Conservation (phyloP, 2,113 vertebrate species). For the Echinops telfairi region DNA sequence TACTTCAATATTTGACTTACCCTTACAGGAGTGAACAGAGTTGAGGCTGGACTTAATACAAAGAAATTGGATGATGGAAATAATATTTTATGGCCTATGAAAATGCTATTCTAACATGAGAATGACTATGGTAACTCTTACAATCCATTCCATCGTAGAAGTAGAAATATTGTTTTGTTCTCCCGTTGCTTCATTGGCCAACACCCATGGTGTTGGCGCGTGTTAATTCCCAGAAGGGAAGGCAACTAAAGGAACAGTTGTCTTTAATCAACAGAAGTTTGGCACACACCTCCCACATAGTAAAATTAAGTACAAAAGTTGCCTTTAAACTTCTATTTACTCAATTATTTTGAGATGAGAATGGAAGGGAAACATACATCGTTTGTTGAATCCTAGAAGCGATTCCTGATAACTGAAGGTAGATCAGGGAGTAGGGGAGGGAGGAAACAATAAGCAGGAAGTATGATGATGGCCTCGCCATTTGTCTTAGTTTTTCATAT, state of each 20-base stretch:
- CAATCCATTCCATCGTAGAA: not conserved
- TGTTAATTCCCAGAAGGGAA: not conserved
- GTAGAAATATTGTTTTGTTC: not conserved
- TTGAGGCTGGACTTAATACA: not conserved
- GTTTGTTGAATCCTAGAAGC: too few relatives aligned
- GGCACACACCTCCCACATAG: too few relatives aligned
- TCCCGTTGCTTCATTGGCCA: not conserved
- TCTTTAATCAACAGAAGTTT: not conserved
- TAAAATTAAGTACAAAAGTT: too few relatives aligned
- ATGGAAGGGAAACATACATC: too few relatives aligned
- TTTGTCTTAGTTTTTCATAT: too few relatives aligned
- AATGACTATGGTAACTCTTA: not conserved
- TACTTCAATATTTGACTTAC: constrained; percentile 13
- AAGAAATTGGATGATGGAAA: not conserved
- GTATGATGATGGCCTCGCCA: too few relatives aligned
- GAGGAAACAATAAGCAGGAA: too few relatives aligned
- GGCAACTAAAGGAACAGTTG: not conserved
- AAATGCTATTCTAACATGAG: not conserved
- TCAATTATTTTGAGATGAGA: too few relatives aligned
- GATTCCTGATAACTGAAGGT: too few relatives aligned
- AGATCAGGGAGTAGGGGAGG: too few relatives aligned
- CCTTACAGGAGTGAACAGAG: not conserved
- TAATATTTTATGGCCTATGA: not conserved
- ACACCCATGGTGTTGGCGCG: not conserved
- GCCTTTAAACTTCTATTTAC: too few relatives aligned